Evolutionary conservation across 2,888 invertebrate species (phyloP).

Genomic region (Ochlodes sylvanus): DNA sequence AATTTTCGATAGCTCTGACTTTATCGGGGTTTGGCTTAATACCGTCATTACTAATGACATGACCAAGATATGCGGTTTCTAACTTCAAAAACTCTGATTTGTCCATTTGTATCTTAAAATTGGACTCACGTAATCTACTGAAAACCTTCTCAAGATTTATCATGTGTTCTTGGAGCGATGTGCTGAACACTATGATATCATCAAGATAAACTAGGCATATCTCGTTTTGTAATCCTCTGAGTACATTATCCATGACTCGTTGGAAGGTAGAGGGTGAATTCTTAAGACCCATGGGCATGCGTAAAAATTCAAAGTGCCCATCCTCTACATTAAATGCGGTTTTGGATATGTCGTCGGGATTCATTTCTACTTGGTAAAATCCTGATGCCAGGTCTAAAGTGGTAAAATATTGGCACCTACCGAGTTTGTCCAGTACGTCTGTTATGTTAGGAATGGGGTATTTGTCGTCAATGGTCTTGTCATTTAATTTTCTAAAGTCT

Average conservation of each 20-base stretch:
- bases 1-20: constrained; percentile 46
- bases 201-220: constrained; percentile 50
- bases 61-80: constrained; percentile 44
- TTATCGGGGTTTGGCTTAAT: constrained; percentile 50
- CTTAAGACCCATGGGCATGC: constrained; percentile 46
- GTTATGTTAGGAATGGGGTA: constrained; percentile 42
- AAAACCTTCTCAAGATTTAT: constrained; percentile 50
- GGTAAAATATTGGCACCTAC: constrained; percentile 42
- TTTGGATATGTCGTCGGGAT: constrained; percentile 39
- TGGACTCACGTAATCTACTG: constrained; percentile 42
- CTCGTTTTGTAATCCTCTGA: constrained; percentile 46
- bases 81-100: constrained; percentile 50
- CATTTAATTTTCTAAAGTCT: constrained; percentile 46
- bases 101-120: constrained; percentile 52
- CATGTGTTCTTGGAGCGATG: constrained; percentile 52
- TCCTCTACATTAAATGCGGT: constrained; percentile 43
- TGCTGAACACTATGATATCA: constrained; percentile 49
- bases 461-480: constrained; percentile 38
- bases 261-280: constrained; percentile 52
- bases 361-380: constrained; percentile 44
- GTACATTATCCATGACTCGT: constrained; percentile 45
- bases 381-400: constrained; percentile 43
- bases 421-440: constrained; percentile 43
- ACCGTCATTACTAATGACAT: constrained; percentile 46
- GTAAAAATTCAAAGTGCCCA: constrained; percentile 44